Base-by-base conservation (phyloP, 2,113 vertebrate genomes). In the Taxidea taxus region DNA sequence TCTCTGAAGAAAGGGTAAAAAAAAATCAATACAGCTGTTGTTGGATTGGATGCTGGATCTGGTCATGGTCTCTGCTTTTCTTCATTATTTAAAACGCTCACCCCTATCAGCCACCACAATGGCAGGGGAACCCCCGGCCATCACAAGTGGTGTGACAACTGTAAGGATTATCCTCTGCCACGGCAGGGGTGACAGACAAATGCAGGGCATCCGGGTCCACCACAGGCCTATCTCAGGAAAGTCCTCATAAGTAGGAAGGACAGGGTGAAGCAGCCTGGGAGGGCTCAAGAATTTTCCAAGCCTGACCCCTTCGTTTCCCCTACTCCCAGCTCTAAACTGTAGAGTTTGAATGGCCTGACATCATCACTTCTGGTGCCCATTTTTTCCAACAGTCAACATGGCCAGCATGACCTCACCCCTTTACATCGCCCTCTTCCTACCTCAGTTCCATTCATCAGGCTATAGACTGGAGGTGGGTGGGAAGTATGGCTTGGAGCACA, bases 121-220 rank as follows among this genome's bases (percentile, higher is more conserved):
- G 20, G 16, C 78, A 78, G 31, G 39, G 27, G 51, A 78, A 84
- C 8, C 47, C 44, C 16, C 14, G 66, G 37, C 86, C 21, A n/a
- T 81, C 87, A 87, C 92, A 96, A 96, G 90, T 92, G 87, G 60
- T 47, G 3, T 62, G 64, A 77, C 92, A 96, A 96, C 92, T 95
- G 68, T 37, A 72, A 27, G 16, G 29, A n/a, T 88, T 23, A 42
- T 56, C 77, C 1, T 1, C 60, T 95, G 94, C 87, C 94, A 95
- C 66, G 42, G 77, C 68, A 84, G 15, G 21, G 44, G 31, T 42
- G 54, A 84, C 25, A 80, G 70, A 93, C 60, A 70, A 60, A 81
- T 4, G 3, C 20, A 88, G 82, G 51, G 16, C 75, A 85, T 77
- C 39, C 4, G 8, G 42, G 16, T 62, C 44, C 92, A 82, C 51